Conservation (phyloP, 2,113 vertebrate species). For the Tricholaema leucomelas region DNA sequence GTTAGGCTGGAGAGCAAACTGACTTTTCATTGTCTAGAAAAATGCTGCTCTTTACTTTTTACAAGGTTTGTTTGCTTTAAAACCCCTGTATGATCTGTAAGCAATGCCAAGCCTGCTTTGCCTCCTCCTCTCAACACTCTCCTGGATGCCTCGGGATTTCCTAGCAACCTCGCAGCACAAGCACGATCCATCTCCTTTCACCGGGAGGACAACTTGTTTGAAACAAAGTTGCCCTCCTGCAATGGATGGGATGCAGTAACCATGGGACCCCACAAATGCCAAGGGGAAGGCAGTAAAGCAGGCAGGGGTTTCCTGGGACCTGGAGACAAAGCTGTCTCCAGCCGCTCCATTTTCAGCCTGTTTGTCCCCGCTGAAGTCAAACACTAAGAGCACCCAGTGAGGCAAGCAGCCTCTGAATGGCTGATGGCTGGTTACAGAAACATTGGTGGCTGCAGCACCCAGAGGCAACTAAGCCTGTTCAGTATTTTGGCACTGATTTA, state of each 20-base stretch:
- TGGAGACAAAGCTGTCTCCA: background rate
- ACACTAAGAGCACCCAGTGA: background rate
- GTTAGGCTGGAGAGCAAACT: background rate
- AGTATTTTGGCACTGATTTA: conserved; percentile 34
- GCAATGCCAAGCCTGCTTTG: conserved; percentile 1
- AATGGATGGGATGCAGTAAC: fast-evolving
- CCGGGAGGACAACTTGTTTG: background rate
- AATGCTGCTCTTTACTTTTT: conserved; percentile 27
- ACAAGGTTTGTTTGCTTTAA: conserved; percentile 29
- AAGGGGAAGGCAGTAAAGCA: background rate
- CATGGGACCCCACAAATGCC: fast-evolving
- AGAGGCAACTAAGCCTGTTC: background rate
- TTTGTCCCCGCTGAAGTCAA: background rate
- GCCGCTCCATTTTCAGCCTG: background rate
- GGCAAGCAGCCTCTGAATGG: background rate
- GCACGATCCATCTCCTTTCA: background rate
- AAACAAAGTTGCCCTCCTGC: background rate
- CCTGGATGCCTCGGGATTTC: background rate
- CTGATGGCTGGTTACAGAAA: background rate
- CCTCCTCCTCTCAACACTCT: background rate
- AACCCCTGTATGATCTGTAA: background rate
- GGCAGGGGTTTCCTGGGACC: background rate
- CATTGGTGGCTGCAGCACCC: background rate
- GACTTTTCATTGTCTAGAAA: conserved; percentile 20
- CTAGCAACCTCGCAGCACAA: background rate